A percentile compares a stretch with the other conserved stretches of the same genome.
These are phyloP conservation scores for Motacilla alba DNA, from an alignment of 2,113 vertebrate species.

Conservation along the genomic window DNA sequence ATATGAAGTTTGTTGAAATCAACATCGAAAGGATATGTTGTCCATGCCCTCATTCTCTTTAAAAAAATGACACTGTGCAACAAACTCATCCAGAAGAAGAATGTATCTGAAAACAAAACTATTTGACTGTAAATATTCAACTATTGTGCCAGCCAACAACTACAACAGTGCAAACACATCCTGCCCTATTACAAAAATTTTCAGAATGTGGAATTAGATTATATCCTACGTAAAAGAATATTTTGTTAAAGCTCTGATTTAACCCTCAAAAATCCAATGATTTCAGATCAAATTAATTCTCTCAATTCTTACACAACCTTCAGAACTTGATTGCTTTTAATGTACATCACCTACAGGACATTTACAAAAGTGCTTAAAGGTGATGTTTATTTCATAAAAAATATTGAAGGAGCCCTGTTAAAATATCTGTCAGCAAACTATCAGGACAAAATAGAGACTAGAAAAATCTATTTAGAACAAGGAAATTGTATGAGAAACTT, in stretches of 20 bases:
- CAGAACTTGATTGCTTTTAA: neutral
- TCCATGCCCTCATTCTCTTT: neutral
- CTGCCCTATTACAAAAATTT: neutral
- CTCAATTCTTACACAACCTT: neutral
- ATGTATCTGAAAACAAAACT: neutral
- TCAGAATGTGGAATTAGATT: neutral
- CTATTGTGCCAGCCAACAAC: neutral
- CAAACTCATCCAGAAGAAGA: neutral
- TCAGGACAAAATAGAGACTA: neutral
- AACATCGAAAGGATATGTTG: neutral
- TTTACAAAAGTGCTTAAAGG: neutral
- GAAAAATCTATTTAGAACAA: neutral
- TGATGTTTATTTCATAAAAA: neutral
- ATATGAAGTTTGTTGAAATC: neutral
- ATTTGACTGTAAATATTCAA: neutral
- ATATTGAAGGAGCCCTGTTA: neutral
- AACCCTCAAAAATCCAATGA: fast-evolving
- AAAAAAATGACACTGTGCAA: neutral
- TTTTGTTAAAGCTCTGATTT: neutral
- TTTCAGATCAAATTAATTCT: neutral
- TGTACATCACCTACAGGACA: neutral
- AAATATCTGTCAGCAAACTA: neutral
- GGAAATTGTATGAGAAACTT: neutral
- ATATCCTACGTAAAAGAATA: neutral
- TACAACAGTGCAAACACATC: neutral